phyloP scores from a whole-genome alignment of 1,140 invertebrate species.

The Orius insidiosus region DNA sequence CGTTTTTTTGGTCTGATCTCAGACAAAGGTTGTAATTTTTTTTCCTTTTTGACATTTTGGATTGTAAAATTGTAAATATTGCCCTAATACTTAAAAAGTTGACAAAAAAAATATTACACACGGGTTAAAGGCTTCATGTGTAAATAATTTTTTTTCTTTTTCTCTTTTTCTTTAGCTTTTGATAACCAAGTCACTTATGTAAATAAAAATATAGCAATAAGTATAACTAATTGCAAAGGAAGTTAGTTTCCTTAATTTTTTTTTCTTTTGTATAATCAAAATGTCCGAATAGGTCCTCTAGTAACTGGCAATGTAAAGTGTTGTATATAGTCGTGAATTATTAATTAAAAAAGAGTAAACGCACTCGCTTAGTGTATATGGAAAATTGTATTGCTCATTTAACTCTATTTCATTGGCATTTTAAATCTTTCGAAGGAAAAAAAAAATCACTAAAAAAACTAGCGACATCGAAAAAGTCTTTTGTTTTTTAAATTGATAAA shows the following conservation, averaged over 20 bases:
- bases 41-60: neutral
- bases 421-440: constrained; percentile 6
- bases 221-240: neutral
- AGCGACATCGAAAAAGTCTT: constrained; percentile 2
- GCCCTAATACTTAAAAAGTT: constrained; percentile 1
- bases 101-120: neutral
- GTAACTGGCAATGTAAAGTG: constrained; percentile 8
- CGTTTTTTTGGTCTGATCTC: constrained; percentile 3
- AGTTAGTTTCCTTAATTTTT: neutral
- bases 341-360: constrained; percentile 8
- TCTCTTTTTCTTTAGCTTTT: neutral
- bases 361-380: constrained; percentile 14
- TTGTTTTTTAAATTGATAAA: neutral
- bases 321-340: constrained; percentile 7
- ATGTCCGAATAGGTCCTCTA: constrained; percentile 4
- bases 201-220: constrained; percentile 6
- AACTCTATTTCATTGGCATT: constrained; percentile 8
- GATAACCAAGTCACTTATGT: constrained; percentile 2
- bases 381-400: constrained; percentile 14
- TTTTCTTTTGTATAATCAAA: neutral
- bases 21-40: constrained; percentile 5
- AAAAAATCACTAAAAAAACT: constrained; percentile 2
- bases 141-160: neutral
- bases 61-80: constrained; percentile 1
- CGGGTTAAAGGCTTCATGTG: too few relatives aligned